Conservation (phyloP, 2,797 vertebrate genomes). For the Apodemus agrarius region DNA sequence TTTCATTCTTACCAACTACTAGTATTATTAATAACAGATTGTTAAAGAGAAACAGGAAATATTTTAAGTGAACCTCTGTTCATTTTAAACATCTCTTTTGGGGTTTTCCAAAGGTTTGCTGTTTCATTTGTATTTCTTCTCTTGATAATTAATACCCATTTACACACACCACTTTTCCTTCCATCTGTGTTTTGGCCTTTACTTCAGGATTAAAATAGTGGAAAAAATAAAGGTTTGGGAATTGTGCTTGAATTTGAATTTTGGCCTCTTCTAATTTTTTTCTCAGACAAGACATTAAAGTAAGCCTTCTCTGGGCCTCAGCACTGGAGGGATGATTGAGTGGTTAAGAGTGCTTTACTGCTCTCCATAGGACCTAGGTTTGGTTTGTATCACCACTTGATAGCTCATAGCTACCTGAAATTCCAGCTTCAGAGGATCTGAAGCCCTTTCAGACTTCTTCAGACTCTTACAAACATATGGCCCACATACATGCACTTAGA, state of each 20-base stretch:
- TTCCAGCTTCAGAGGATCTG: neutral
- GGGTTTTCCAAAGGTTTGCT: neutral
- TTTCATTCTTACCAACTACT: neutral
- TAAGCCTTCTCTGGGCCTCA: neutral
- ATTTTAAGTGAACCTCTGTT: neutral
- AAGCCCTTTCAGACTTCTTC: neutral
- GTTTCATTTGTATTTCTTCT: neutral
- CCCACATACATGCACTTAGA: neutral
- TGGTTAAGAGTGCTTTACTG: neutral
- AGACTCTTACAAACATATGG: neutral
- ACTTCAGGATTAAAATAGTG: neutral
- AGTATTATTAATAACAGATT: neutral
- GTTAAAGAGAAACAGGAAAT: slow-evolving; percentile 35
- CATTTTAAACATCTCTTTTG: neutral
- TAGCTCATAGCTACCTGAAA: neutral
- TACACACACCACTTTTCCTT: neutral
- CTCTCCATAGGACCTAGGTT: neutral
- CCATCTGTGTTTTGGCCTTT: neutral
- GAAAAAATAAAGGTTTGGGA: neutral
- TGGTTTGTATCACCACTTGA: neutral
- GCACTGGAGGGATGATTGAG: neutral
- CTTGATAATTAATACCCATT: neutral
- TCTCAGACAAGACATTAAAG: neutral
- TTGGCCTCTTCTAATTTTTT: neutral
- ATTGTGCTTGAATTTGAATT: slow-evolving; percentile 9